These are phyloP conservation scores for Sprattus sprattus DNA, from an alignment of 2,113 vertebrate species.

Conservation along the genomic window DNA sequence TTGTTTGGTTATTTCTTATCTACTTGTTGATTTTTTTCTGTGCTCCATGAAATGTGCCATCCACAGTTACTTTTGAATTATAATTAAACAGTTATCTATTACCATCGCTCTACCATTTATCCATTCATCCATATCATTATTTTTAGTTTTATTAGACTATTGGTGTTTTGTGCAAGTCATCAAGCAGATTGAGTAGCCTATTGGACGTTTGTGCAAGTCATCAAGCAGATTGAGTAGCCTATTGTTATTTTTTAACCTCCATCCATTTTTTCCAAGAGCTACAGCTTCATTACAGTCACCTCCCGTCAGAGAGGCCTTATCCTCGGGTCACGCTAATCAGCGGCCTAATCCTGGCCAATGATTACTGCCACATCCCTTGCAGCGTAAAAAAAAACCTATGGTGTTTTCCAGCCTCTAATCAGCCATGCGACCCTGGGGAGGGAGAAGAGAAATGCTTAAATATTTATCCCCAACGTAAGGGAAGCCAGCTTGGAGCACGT, in stretches of 20 bases:
- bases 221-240: background rate
- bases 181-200: background rate
- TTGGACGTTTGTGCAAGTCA: background rate
- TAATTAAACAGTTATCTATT: too few species aligned
- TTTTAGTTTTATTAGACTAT: background rate
- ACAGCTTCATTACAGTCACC: background rate
- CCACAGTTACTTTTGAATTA: too few species aligned
- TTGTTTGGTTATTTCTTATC: background rate
- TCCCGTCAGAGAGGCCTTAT: background rate
- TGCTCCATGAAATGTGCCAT: too few species aligned
- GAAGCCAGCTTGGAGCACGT: background rate
- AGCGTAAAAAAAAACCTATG: slow-evolving; percentile 10
- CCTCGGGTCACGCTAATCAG: slow-evolving; percentile 15
- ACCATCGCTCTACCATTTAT: too few species aligned
- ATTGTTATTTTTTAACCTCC: background rate
- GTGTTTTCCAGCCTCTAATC: slow-evolving; percentile 22
- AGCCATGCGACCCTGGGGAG: background rate
- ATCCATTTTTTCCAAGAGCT: background rate
- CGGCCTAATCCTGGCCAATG: background rate
- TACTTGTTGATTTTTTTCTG: too few species aligned
- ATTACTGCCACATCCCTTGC: background rate
- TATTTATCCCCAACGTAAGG: slow-evolving; percentile 29
- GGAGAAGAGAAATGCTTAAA: slow-evolving; percentile 21
- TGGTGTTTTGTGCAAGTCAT: background rate
- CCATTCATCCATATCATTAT: too few species aligned